Percentiles rank a stretch among this genome's conserved stretches.
These are phyloP conservation scores for Xenentodon cancila DNA, from an alignment of 2,797 vertebrate species.

Conservation along the genomic window DNA sequence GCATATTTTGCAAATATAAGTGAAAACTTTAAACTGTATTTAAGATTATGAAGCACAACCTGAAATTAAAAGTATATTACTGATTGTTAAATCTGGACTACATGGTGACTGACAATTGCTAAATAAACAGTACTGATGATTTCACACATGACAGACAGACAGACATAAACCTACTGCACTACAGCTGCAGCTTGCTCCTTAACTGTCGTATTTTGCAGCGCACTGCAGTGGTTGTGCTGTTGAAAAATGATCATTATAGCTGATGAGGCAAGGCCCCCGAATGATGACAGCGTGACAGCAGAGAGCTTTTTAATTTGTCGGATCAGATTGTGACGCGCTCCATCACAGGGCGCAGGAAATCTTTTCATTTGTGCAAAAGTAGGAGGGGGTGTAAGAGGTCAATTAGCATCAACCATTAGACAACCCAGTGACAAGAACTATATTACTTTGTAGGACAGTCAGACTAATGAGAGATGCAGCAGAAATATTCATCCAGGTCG, in stretches of 20 bases:
- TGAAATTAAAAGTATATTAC: slow-evolving; percentile 6
- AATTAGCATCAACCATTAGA: slow-evolving; percentile 88
- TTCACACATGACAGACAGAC: slow-evolving; percentile 53
- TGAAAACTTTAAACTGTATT: no score
- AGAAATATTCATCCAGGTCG: slow-evolving; percentile 72
- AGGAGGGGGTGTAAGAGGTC: slow-evolving; percentile 81
- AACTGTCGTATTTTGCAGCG: slow-evolving; percentile 73
- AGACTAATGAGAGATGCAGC: slow-evolving; percentile 82
- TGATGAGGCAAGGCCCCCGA: slow-evolving; percentile 76
- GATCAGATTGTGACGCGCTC: slow-evolving; percentile 85
- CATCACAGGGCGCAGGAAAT: slow-evolving; percentile 80
- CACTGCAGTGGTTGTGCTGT: slow-evolving; percentile 57
- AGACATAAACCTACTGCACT: slow-evolving; percentile 39
- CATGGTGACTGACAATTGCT: slow-evolving; percentile 14
- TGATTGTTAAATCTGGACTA: background rate
- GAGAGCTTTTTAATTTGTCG: slow-evolving; percentile 87
- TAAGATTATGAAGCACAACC: slow-evolving; percentile 1
- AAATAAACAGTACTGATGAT: slow-evolving; percentile 39
- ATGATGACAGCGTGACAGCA: slow-evolving; percentile 84
- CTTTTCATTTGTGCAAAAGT: slow-evolving; percentile 85
- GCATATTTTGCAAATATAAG: no score
- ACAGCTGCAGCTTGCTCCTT: slow-evolving; percentile 49
- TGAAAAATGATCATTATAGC: slow-evolving; percentile 84
- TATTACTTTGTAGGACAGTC: slow-evolving; percentile 81
- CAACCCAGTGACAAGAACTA: slow-evolving; percentile 83